Evolutionary conservation across 35 echinoderm and acorn worm genomes (phyloP), one percentile per base, ranked within the genome.

Genomic region (Strongylocentrotus purpuratus): DNA sequence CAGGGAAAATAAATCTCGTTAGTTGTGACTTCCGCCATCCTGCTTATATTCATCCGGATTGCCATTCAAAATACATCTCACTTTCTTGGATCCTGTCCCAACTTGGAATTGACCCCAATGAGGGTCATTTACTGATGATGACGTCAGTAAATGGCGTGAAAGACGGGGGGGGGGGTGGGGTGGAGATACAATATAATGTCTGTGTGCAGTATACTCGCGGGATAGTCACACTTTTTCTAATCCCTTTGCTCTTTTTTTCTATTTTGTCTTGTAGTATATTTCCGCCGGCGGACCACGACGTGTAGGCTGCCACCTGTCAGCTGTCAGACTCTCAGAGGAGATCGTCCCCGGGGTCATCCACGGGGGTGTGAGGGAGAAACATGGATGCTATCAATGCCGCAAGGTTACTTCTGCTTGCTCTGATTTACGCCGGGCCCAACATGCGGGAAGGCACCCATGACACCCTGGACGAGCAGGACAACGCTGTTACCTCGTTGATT

Each of bases 351-450:
- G n/a, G n/a, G 65, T 15, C 65, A 78, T 78, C 65, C 65, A 18
- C 65, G 20, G 22, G 20, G 65, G 65, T 78, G 20, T n/a, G 25
- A 41, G 15, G 32, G 7, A 41, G 14, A 41, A 46, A 10, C 48
- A 93, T 93, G 91, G 91, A 93, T 46, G 91, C 91, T 33, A 31
- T 93, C n/a, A 58, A 46, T 58, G 91, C 91, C 17, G 91, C 91
- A 33, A 47, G 48, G 45, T 58, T 93, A 31, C 91, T 93, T 58
- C 31, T 93, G 91, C 48, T 93, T 13, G 91, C 91, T n/a, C 48
- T 93, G 46, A 33, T 93, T 58, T 93, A 93, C 91, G 91, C 91
- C 45, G 91, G 46, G 1, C 91, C 91, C 46, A 58, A 46, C 91
- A 93, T 58, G 48, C 31, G 31, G 46, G 91, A 93, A 7, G 46